A percentile compares a stretch with the other conserved stretches of the same genome.
phyloP scores from a whole-genome alignment of 2,113 vertebrate genomes.

The Phaethon lepturus region DNA sequence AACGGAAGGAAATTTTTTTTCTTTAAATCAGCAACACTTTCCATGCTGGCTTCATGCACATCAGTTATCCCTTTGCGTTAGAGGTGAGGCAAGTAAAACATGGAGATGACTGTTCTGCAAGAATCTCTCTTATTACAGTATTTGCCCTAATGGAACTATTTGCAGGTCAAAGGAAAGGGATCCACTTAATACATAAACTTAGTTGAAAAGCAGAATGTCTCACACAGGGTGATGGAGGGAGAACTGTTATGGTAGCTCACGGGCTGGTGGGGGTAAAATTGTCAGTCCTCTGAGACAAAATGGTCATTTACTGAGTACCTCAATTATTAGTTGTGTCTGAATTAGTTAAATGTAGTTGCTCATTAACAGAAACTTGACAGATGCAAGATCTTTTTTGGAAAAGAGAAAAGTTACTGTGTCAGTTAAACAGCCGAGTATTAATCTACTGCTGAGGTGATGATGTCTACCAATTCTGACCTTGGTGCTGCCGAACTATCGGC shows the following conservation, averaged over 20 bases:
- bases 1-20: not conserved
- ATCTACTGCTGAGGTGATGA: not conserved
- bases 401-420: not conserved
- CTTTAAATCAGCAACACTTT: not conserved
- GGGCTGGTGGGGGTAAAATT: not conserved
- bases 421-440: constrained; percentile 12
- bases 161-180: not conserved
- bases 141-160: not conserved
- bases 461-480: not conserved
- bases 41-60: not conserved
- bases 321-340: not conserved
- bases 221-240: not conserved
- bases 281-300: not conserved
- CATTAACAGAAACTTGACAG: not conserved
- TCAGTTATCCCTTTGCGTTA: not conserved
- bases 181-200: not conserved
- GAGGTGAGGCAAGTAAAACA: not conserved
- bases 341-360: not conserved
- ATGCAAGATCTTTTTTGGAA: not conserved
- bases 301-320: not conserved
- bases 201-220: not conserved
- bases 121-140: not conserved
- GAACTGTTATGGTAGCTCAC: not conserved
- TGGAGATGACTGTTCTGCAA: not conserved
- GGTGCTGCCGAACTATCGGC: not conserved